phyloP scores from a whole-genome alignment of 2,888 invertebrate species.

The Doris montereyensis region DNA sequence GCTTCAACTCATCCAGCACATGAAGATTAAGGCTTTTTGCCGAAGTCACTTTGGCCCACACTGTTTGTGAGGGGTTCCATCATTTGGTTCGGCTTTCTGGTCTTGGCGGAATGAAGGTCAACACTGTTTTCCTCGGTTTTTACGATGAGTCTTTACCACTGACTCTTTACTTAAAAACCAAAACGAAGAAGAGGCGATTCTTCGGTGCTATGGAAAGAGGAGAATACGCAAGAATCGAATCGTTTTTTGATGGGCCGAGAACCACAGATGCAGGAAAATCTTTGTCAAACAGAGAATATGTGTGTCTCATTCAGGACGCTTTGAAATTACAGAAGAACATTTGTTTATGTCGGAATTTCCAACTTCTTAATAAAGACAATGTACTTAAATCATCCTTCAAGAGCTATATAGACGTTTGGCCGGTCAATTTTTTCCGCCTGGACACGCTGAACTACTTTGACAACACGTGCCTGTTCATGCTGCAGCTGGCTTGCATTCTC shows the following conservation, averaged over 20 bases:
- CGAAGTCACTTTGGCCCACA: constrained; percentile 89
- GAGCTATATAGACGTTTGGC: constrained; percentile 97
- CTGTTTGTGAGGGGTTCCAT: constrained; percentile 90
- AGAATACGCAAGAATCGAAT: constrained; percentile 47
- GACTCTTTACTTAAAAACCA: constrained; percentile 74
- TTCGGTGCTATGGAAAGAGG: constrained; percentile 51
- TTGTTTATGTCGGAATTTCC: constrained; percentile 93
- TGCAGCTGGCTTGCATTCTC: constrained; percentile 96
- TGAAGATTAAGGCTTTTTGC: constrained; percentile 92
- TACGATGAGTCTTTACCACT: constrained; percentile 82
- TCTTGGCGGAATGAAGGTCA: constrained; percentile 99
- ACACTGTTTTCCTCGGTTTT: constrained; percentile 93
- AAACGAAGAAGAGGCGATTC: constrained; percentile 45
- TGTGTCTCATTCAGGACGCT: constrained; percentile 88
- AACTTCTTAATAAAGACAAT: constrained; percentile 84
- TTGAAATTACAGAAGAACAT: constrained; percentile 95
- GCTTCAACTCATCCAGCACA: constrained; percentile 94
- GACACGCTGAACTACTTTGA: constrained; percentile 86
- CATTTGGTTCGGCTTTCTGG: constrained; percentile 93
- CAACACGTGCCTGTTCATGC: constrained; percentile 92
- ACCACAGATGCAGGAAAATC: constrained; percentile 45
- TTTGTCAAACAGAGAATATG: constrained; percentile 79
- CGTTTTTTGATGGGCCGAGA: constrained; percentile 55
- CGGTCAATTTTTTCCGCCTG: constrained; percentile 91
- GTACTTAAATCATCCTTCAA: constrained; percentile 79